phyloP scores from a whole-genome alignment of 2,113 vertebrate species.

The Rostratula benghalensis region DNA sequence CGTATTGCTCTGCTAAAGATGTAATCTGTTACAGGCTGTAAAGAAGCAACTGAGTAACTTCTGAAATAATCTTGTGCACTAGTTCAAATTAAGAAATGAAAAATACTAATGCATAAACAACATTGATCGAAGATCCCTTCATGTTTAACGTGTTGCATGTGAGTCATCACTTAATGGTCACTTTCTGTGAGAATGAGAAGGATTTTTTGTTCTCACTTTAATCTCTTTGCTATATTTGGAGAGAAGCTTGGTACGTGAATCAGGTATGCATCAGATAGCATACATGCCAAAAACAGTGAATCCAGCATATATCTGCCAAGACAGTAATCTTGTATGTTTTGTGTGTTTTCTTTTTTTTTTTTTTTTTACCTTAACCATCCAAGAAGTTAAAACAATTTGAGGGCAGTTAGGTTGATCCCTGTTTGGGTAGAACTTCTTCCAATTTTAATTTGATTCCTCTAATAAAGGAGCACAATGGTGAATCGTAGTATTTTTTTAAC shows the following conservation, averaged over 20 bases:
- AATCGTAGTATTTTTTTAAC: neutral
- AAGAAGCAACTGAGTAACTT: neutral
- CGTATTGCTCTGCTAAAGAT: neutral
- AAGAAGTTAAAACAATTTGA: neutral
- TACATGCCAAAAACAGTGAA: conserved; percentile 10
- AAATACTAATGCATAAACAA: neutral
- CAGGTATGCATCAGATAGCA: neutral
- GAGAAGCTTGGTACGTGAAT: neutral
- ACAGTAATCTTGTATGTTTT: neutral
- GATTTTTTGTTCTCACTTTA: conserved; percentile 30
- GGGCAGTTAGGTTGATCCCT: neutral
- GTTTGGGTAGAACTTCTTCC: neutral
- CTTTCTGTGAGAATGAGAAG: neutral
- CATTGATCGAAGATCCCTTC: neutral
- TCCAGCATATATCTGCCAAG: neutral
- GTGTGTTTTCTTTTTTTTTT: neutral
- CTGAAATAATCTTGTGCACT: neutral
- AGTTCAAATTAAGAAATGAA: neutral
- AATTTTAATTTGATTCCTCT: neutral
- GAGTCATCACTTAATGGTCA: conserved; percentile 38
- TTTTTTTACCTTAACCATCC: neutral
- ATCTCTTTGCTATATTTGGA: conserved; percentile 12
- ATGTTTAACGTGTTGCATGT: neutral
- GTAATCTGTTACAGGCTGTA: neutral
- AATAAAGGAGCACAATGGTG: neutral